Conservation (phyloP, 2,797 vertebrate genomes). For the Scyliorhinus canicula region DNA sequence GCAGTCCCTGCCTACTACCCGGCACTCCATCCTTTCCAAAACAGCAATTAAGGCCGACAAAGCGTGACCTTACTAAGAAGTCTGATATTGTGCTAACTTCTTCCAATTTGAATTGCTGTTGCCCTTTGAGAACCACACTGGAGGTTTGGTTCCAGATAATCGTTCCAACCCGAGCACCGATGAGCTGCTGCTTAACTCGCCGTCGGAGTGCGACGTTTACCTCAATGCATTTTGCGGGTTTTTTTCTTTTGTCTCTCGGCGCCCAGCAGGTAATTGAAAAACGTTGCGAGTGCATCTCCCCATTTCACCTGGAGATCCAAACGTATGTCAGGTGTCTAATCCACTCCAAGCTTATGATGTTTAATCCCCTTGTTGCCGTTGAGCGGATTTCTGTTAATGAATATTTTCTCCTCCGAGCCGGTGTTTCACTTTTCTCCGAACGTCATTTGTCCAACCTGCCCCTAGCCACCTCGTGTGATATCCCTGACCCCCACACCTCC, state of each 20-base stretch:
- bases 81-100: not conserved
- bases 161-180: not conserved
- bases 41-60: slow-evolving; percentile 33
- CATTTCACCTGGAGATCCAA: not conserved
- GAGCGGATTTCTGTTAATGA: not conserved
- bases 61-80: slow-evolving; percentile 24
- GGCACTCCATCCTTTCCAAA: not conserved
- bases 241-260: not conserved
- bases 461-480: not conserved
- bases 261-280: not conserved
- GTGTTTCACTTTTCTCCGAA: not conserved
- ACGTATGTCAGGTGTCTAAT: not conserved
- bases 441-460: not conserved
- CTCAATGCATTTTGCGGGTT: not conserved
- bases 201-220: not conserved
- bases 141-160: not conserved
- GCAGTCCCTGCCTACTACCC: slow-evolving; percentile 23
- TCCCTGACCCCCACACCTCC: not conserved
- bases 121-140: not conserved
- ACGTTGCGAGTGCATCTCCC: not conserved
- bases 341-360: not conserved
- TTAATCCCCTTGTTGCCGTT: not conserved
- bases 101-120: not conserved
- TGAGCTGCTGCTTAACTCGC: not conserved
- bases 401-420: not conserved